These are phyloP conservation scores for Calyptomena viridis DNA, from an alignment of 2,113 vertebrate genomes.

Conservation along the genomic window DNA sequence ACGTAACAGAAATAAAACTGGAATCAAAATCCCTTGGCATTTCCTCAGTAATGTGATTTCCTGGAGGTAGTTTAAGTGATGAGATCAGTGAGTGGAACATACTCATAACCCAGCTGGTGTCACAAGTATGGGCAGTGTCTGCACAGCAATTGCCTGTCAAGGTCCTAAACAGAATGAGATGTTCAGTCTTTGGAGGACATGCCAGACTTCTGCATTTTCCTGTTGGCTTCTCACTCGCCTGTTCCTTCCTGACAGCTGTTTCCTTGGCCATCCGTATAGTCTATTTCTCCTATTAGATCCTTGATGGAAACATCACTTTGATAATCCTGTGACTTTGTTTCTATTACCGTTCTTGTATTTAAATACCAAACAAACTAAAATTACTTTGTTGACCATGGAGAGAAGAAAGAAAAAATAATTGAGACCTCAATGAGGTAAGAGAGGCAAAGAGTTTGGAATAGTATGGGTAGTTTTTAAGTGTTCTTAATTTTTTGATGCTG, in stretches of 20 bases:
- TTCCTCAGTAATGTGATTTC: neutral
- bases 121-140: rapidly evolving
- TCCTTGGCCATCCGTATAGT: neutral
- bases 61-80: neutral
- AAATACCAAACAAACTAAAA: neutral
- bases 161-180: neutral
- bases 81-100: neutral
- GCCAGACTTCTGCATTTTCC: neutral
- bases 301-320: neutral
- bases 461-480: neutral
- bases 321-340: neutral
- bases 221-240: neutral
- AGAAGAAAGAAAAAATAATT: neutral
- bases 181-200: neutral
- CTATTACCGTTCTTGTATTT: neutral
- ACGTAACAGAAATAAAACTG: neutral
- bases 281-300: neutral
- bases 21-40: too few relatives aligned
- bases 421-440: neutral
- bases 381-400: neutral
- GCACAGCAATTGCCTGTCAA: neutral
- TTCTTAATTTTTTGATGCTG: neutral
- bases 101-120: neutral
- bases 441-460: neutral
- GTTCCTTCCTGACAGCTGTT: neutral